phyloP scores from a whole-genome alignment of 1,140 invertebrate species.

The Eumeta japonica region DNA sequence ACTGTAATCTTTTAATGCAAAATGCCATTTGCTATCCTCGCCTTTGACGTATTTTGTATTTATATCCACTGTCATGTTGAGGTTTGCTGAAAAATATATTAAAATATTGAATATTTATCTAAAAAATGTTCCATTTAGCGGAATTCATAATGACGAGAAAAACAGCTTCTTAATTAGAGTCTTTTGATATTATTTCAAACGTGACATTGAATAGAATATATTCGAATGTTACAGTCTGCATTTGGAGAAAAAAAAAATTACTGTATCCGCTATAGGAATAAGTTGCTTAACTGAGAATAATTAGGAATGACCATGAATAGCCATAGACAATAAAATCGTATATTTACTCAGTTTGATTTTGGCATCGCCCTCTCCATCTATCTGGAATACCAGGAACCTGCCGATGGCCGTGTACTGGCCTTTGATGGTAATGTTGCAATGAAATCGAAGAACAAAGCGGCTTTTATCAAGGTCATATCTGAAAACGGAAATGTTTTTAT shows the following conservation, averaged over 20 bases:
- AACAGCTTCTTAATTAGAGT: no score
- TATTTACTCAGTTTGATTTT: slow-evolving; percentile 42
- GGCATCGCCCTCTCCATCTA: slow-evolving; percentile 42
- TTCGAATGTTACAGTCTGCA: no score
- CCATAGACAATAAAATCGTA: no score
- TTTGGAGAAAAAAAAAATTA: no score
- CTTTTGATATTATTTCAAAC: no score
- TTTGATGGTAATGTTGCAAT: slow-evolving; percentile 42
- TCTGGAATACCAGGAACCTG: slow-evolving; percentile 37
- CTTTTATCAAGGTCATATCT: slow-evolving; percentile 43
- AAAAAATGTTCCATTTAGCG: background rate
- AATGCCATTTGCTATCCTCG: slow-evolving; percentile 28
- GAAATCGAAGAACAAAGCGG: slow-evolving; percentile 36
- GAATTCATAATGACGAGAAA: no score
- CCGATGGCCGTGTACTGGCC: slow-evolving; percentile 38
- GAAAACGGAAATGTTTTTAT: no score
- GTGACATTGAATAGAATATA: no score
- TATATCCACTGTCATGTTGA: slow-evolving; percentile 40
- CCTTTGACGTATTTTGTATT: slow-evolving; percentile 45
- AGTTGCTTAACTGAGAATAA: no score
- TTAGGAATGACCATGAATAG: no score
- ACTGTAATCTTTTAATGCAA: slow-evolving; percentile 36
- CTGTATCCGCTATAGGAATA: no score
- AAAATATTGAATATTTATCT: slow-evolving; percentile 1
- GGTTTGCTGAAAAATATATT: slow-evolving; percentile 27